Base-by-base conservation (phyloP, 2,113 vertebrate species). In the Myodes glareolus region DNA sequence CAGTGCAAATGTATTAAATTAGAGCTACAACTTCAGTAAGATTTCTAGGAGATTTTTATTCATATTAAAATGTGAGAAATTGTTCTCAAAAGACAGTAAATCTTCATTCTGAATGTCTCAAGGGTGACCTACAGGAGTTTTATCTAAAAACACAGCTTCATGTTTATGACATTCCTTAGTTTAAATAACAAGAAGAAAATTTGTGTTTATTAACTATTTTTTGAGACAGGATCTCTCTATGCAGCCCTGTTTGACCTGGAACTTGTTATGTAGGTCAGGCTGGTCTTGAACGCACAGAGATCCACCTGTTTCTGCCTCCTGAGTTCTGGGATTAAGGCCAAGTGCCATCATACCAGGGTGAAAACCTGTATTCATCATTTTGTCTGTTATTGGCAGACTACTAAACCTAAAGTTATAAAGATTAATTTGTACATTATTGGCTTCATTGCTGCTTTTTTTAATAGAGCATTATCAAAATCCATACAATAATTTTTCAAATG, bases 401-500 rank as follows among this genome's bases (percentile, higher is more conserved):
- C 50, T 78, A 65, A 0, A 80, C 8, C 39, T 67, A 12, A 47
- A 7, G 21, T 88, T 90, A 94, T 92, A 33, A 2, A 25, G 73
- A 42, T 75, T 29, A 92, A 90, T 92, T 96, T 90, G 61, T 17
- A 76, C 47, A 75, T 33, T 65, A 23, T 17, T 73, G n/a, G 10
- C 31, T 42, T 45, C 29, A 55, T 78, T 88, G 11, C 19, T 90
- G 58, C 12, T 85, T 21, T 55, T 58, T 58, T 87, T 72, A 13
- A 31, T 6, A 96, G 80, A 67, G 31, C 45, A 33, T 29, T n/a
- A 11, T 50, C 12, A 92, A 36, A 33, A 91, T 85, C 63, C 50
- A 75, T 63, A 78, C 67, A 89, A 68, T 89, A 73, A 76, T 70
- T 67, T 96, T 72, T 27, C 58, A 96, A 92, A 68, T 27, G 52